Evolutionary conservation across 2,888 invertebrate species (phyloP).

Genomic region (Lepidonotus clava): DNA sequence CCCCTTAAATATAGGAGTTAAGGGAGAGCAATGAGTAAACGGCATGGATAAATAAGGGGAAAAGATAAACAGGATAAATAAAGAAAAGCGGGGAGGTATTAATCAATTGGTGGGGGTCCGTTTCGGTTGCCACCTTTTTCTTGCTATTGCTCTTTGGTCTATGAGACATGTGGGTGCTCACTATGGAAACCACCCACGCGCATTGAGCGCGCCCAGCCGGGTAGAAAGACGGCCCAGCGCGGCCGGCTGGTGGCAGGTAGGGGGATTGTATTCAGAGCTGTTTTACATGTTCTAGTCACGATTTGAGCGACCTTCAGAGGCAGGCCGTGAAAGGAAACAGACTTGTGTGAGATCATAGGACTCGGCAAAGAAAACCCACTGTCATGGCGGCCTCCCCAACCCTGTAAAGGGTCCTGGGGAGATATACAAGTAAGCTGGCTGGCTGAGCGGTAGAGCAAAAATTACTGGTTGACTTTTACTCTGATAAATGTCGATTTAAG

Average conservation of each 20-base stretch:
- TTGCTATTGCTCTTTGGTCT: neutral
- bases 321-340: neutral
- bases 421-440: neutral
- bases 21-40: no score
- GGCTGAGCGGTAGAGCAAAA: neutral
- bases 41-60: no score
- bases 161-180: neutral
- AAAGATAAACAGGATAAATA: no score
- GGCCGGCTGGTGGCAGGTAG: neutral
- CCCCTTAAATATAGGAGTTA: no score
- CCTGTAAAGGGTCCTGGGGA: neutral
- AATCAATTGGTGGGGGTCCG: neutral
- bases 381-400: neutral
- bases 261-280: neutral
- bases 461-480: neutral
- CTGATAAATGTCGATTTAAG: constrained; percentile 9
- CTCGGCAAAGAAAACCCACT: neutral
- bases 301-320: neutral
- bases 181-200: constrained; percentile 2
- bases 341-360: neutral
- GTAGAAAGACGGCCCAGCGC: neutral
- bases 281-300: constrained; percentile 16
- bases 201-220: neutral
- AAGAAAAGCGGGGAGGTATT: neutral
- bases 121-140: neutral